Conservation (phyloP, 2,113 vertebrate species). For the Aegithalos caudatus region DNA sequence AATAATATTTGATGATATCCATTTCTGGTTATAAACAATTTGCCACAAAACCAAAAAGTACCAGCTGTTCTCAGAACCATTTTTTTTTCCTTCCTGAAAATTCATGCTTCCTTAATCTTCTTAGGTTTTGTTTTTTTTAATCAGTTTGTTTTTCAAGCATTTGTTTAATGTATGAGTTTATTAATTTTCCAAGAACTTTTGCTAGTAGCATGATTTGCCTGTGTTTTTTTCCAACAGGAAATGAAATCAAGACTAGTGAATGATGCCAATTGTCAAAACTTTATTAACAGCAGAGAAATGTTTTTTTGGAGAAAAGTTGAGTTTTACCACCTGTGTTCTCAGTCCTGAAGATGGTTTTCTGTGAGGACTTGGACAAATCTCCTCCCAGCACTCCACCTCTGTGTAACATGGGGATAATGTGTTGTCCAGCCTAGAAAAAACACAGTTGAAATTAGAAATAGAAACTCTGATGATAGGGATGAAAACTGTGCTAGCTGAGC, state of each 20-base stretch:
- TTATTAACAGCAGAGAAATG: background rate
- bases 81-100: background rate
- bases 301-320: background rate
- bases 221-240: conserved; percentile 55
- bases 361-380: background rate
- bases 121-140: background rate
- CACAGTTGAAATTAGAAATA: background rate
- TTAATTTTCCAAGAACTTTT: conserved; percentile 47
- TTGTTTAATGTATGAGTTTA: conserved; percentile 28
- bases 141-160: background rate
- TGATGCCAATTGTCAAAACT: conserved; percentile 23
- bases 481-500: background rate
- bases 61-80: background rate
- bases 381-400: background rate
- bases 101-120: background rate
- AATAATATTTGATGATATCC: background rate
- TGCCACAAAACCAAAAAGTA: background rate
- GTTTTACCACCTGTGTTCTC: conserved; percentile 26
- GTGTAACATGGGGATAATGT: background rate
- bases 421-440: background rate
- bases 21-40: background rate
- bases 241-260: conserved; percentile 25
- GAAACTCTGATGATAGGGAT: background rate
- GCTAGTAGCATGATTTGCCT: background rate
- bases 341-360: background rate